Percentiles rank a stretch among this genome's conserved stretches.
These are phyloP conservation scores for Bambusicola thoracicus DNA, from an alignment of 2,113 vertebrate genomes.

Conservation along the genomic window DNA sequence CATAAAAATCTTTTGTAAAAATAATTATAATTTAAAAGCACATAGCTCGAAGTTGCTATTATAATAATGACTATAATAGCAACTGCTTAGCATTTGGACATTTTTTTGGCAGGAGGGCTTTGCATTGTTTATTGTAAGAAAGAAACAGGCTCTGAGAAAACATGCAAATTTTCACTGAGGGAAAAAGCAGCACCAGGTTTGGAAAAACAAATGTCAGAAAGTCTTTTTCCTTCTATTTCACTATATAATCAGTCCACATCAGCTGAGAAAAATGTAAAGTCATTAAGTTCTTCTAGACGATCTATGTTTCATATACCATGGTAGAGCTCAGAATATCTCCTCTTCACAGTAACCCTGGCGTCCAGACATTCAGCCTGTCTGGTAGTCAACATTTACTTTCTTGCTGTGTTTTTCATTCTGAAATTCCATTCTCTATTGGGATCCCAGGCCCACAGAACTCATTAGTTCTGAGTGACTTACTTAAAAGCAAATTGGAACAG, in stretches of 20 bases:
- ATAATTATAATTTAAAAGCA: conserved; percentile 78
- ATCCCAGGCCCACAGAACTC: not conserved
- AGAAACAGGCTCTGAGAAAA: conserved; percentile 81
- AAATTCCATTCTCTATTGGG: not conserved
- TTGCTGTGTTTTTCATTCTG: conserved; percentile 10
- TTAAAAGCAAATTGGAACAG: not conserved
- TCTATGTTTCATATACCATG: not conserved
- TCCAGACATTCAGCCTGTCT: not conserved
- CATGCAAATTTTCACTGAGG: conserved; percentile 79
- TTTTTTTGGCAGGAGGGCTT: conserved; percentile 80
- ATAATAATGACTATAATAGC: conserved; percentile 78
- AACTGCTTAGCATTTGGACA: conserved; percentile 80
- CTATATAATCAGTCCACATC: not conserved
- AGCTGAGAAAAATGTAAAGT: conserved; percentile 3
- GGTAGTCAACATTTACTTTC: conserved; percentile 4
- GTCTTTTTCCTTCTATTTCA: conserved; percentile 2
- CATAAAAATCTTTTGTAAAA: conserved; percentile 75
- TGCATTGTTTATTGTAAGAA: conserved; percentile 84
- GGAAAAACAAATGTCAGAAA: conserved; percentile 56
- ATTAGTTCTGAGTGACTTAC: not conserved
- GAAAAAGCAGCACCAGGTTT: conserved; percentile 71
- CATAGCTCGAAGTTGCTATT: conserved; percentile 73
- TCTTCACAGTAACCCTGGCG: not conserved
- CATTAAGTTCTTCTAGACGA: not conserved
- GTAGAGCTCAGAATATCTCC: not conserved